Conservation (phyloP, 2,888 invertebrate species). For the Patella pellucida region DNA sequence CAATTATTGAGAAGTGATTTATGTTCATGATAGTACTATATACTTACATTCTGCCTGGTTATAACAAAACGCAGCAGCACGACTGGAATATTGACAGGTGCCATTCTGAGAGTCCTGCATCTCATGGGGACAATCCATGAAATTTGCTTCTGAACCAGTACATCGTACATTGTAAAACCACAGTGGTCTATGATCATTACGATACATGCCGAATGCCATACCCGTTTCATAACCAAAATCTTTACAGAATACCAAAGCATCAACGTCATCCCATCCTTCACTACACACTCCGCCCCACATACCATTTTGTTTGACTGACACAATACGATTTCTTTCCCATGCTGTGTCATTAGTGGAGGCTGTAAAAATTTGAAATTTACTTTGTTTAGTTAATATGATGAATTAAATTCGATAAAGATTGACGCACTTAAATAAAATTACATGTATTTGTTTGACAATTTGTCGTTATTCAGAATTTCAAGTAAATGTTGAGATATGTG, state of each 20-base stretch:
- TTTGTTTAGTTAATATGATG: too few species aligned
- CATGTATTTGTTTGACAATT: too few species aligned
- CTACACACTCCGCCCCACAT: neutral
- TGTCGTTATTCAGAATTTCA: too few species aligned
- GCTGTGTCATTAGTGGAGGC: neutral
- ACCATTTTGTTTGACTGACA: neutral
- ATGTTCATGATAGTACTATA: too few species aligned
- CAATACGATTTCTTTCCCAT: neutral
- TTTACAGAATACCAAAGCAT: conserved; percentile 1
- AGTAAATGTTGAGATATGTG: too few species aligned
- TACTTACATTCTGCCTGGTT: neutral
- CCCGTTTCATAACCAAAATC: neutral
- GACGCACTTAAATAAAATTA: too few species aligned
- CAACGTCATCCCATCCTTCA: neutral
- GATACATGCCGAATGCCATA: neutral
- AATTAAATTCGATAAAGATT: too few species aligned
- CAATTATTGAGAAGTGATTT: too few species aligned
- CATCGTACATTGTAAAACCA: neutral
- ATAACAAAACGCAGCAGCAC: neutral
- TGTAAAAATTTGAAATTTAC: neutral
- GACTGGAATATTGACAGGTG: neutral
- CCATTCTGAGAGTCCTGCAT: neutral
- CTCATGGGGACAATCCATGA: neutral
- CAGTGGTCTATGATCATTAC: neutral
- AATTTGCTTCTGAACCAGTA: neutral